Evolutionary conservation across 2,888 invertebrate genomes (phyloP), one percentile per base, ranked within the genome.

Genomic region (Stenoptilia bipunctidactyla): DNA sequence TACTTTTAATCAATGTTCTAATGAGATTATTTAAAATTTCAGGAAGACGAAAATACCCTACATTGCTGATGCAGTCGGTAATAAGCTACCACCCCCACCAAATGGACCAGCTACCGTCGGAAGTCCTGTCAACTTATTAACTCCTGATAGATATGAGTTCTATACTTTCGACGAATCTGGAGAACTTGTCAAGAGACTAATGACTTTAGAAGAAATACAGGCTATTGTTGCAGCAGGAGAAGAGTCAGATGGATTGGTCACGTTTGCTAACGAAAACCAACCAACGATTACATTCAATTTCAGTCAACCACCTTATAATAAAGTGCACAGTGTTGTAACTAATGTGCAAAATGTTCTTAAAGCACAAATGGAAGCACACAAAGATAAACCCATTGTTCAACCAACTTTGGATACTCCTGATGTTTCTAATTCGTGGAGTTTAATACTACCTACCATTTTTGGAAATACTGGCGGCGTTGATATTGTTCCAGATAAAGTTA

Each of bases 131-230:
- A 89, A 90, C 53, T 80, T 94, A 1, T 72, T 94, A 4, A 90
- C 91, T 48, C 94, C 94, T 1, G 94, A 94, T 61, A 86, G 91
- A 58, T 94, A 94, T 65, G 93, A 94, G 61, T 94, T 94, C 66
- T 94, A 93, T 62, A 93, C 94, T 0, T 92, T 94, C 56, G 92
- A 94, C 56, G 92, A 93, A 56, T 89, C 90, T 41, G 94, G 94
- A 10, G 92, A 94, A 56, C 83, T 94, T 14, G 89, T 94, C 0
- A 93, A 92, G 57, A 86, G 92, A 44, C 83, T 93, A 25, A 94
- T 94, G 94, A 93, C 93, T 5, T 74, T 93, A 52, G 88, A 92
- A 56, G 92, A 94, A 73, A 94, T 94, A 47, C 92, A 93, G 61
- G 90, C 92, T 34, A 90, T 94, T 44, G 92, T 94, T 25, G 94